phyloP scores from a whole-genome alignment of 2,113 vertebrate species.

The Amia ocellicauda region DNA sequence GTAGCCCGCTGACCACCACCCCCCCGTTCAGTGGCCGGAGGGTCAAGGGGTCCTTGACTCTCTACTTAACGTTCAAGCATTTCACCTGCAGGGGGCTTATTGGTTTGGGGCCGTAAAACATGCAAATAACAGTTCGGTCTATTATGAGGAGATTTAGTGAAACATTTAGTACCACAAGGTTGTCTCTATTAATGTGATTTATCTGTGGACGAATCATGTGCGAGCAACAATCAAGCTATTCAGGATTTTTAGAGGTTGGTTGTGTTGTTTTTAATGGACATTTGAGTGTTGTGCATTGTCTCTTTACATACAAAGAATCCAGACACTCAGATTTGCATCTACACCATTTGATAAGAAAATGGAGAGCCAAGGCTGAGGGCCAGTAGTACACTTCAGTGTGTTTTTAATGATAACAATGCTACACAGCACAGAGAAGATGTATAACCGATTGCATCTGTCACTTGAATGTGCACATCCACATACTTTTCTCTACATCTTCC shows the following conservation, averaged over 20 bases:
- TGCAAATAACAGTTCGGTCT: constrained; percentile 47
- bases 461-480: too few species aligned
- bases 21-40: constrained; percentile 44
- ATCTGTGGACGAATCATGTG: constrained; percentile 41
- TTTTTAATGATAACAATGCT: too few species aligned
- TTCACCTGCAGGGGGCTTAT: constrained; percentile 54
- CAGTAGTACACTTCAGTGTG: too few species aligned
- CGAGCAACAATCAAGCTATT: constrained; percentile 35
- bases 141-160: constrained; percentile 33
- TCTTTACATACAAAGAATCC: constrained; percentile 3
- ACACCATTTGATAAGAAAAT: too few species aligned
- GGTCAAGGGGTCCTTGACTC: constrained; percentile 51
- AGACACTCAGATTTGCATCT: too few species aligned
- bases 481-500: too few species aligned
- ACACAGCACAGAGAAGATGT: too few species aligned
- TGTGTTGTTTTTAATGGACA: constrained; percentile 36
- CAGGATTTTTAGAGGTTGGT: constrained; percentile 9
- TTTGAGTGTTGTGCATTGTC: constrained; percentile 19
- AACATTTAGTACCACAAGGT: constrained; percentile 38
- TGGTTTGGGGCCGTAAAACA: constrained; percentile 45
- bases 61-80: constrained; percentile 38
- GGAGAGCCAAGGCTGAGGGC: too few species aligned
- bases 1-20: constrained; percentile 45
- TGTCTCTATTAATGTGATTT: constrained; percentile 54
- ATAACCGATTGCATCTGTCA: too few species aligned